Percentiles rank a stretch among this genome's conserved stretches.
phyloP scores from a whole-genome alignment of 1,140 invertebrate species.

The Saccostrea glomerata region DNA sequence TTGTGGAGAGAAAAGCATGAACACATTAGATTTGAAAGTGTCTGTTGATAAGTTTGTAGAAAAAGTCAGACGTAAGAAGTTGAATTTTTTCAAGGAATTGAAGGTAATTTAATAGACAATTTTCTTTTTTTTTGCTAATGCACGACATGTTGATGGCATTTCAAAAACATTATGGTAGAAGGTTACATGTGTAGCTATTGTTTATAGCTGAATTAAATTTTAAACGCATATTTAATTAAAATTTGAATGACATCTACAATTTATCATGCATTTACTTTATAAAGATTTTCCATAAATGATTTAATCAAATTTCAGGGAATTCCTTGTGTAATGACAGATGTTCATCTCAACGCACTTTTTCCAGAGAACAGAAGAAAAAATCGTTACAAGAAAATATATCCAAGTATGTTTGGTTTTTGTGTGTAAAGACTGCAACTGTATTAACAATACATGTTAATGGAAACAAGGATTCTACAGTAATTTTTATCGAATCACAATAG shows the following conservation, averaged over 20 bases:
- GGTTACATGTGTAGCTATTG: too few relatives aligned
- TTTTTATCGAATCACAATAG: too few relatives aligned
- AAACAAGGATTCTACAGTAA: too few relatives aligned
- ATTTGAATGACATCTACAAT: too few relatives aligned
- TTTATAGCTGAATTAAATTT: too few relatives aligned
- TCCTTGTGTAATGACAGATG: neutral
- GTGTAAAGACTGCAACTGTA: too few relatives aligned
- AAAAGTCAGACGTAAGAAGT: neutral
- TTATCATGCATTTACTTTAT: too few relatives aligned
- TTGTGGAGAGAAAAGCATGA: neutral
- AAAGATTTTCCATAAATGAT: too few relatives aligned
- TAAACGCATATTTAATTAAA: too few relatives aligned
- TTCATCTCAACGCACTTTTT: neutral
- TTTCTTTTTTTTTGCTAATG: too few relatives aligned
- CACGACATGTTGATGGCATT: too few relatives aligned
- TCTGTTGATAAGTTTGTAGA: neutral
- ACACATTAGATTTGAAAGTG: neutral
- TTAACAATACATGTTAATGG: neutral
- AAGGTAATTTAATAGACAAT: neutral
- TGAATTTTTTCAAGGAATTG: neutral
- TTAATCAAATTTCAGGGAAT: neutral
- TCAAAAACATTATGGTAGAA: too few relatives aligned
- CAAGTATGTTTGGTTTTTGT: neutral
- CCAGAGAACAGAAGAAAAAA: neutral
- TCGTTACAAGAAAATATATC: neutral